These are phyloP conservation scores for Harpalus rufipes DNA, from an alignment of 2,888 invertebrate species.

Conservation along the genomic window DNA sequence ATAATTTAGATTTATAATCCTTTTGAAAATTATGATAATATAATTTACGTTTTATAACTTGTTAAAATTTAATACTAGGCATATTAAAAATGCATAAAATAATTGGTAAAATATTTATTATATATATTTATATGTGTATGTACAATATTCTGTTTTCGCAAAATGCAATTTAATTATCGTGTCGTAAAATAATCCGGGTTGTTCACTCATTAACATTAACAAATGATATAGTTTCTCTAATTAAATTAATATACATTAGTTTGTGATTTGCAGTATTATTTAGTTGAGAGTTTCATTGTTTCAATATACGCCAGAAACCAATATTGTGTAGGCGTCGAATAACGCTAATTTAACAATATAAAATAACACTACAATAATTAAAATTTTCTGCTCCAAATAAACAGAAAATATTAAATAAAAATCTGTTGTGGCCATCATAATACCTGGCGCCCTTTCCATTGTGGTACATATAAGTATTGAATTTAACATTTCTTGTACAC, in stretches of 20 bases:
- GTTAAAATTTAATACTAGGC: too few species aligned
- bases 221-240: slow-evolving; percentile 1
- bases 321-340: not conserved
- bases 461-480: too few species aligned
- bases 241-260: slow-evolving; percentile 1
- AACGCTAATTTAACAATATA: not conserved
- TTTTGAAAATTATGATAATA: too few species aligned
- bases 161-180: not conserved
- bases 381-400: not conserved
- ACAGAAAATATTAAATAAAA: not conserved
- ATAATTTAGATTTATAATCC: too few species aligned
- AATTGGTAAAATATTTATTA: too few species aligned
- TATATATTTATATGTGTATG: too few species aligned
- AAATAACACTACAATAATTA: not conserved
- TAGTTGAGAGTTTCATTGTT: not conserved
- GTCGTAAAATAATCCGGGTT: not conserved
- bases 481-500: too few species aligned
- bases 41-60: too few species aligned
- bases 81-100: too few species aligned
- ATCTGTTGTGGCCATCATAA: too few species aligned
- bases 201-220: not conserved
- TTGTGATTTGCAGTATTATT: not conserved
- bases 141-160: not conserved
- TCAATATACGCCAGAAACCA: not conserved
- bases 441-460: too few species aligned